These are phyloP conservation scores for Drosophila serrata DNA, from an alignment of 1,140 invertebrate genomes.

Conservation along the genomic window DNA sequence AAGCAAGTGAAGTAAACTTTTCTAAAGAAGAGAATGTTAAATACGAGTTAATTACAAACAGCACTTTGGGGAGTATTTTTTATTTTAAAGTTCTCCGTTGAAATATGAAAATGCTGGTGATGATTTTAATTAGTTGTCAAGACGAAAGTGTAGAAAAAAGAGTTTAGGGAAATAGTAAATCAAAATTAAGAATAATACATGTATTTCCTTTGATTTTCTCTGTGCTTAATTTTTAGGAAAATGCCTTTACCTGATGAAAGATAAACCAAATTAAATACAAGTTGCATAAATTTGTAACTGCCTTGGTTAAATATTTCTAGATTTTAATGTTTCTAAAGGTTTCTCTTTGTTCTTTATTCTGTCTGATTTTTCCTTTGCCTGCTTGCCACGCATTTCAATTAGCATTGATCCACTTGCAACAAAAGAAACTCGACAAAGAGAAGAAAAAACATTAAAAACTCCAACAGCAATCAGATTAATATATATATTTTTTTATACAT, in stretches of 20 bases:
- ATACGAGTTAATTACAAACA: conserved; percentile 17
- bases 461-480: neutral
- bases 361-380: conserved; percentile 23
- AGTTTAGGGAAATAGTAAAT: neutral
- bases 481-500: neutral
- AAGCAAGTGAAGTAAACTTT: neutral
- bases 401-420: conserved; percentile 66
- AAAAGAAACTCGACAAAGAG: conserved; percentile 19
- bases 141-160: neutral
- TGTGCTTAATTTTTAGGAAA: neutral
- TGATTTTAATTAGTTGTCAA: neutral
- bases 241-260: conserved; percentile 1
- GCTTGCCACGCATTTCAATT: conserved; percentile 68
- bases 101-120: neutral
- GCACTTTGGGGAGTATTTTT: conserved; percentile 14
- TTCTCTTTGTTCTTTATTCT: conserved; percentile 1
- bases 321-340: conserved; percentile 13
- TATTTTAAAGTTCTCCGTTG: neutral
- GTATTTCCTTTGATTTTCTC: no score
- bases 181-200: neutral
- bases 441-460: conserved; percentile 13
- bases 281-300: conserved; percentile 20
- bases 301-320: conserved; percentile 18
- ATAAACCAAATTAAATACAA: conserved; percentile 1
- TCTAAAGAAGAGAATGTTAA: neutral